These are phyloP conservation scores for Fragum fragum DNA, from an alignment of 2,888 invertebrate genomes.

Conservation along the genomic window DNA sequence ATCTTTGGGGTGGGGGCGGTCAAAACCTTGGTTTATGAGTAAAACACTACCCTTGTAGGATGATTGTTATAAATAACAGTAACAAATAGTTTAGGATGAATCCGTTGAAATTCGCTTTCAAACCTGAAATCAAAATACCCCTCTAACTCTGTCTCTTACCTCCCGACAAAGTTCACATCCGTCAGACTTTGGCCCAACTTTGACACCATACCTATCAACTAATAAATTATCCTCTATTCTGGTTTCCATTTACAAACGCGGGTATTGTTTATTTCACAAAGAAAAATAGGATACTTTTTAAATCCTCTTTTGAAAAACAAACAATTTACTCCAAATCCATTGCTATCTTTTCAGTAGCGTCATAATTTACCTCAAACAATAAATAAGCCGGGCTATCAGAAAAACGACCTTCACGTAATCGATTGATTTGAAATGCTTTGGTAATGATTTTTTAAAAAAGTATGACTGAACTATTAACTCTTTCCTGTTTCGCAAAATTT, in stretches of 20 bases:
- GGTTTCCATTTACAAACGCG: conserved; percentile 15
- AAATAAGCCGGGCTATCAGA: not conserved
- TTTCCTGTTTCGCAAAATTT: no score
- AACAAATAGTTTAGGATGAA: no score
- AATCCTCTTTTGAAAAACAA: not conserved
- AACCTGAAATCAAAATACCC: no score
- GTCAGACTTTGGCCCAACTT: conserved; percentile 6
- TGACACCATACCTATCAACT: conserved; percentile 10
- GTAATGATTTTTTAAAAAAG: no score
- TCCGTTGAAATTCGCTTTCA: no score
- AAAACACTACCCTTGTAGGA: no score
- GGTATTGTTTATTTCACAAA: conserved; percentile 18
- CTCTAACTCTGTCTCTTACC: conserved; percentile 1
- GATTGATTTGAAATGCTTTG: no score
- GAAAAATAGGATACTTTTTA: conserved; percentile 23
- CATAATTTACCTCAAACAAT: conserved; percentile 3
- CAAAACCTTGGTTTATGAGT: no score
- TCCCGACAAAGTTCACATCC: conserved; percentile 7
- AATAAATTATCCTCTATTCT: not conserved
- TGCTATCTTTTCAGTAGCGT: conserved; percentile 8
- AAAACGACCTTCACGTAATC: not conserved
- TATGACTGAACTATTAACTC: no score
- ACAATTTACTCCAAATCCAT: conserved; percentile 22
- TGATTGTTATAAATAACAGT: no score
- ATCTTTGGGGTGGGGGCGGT: no score